Conservation (phyloP, 2,888 invertebrate species). For the Dolomedes plantarius region DNA sequence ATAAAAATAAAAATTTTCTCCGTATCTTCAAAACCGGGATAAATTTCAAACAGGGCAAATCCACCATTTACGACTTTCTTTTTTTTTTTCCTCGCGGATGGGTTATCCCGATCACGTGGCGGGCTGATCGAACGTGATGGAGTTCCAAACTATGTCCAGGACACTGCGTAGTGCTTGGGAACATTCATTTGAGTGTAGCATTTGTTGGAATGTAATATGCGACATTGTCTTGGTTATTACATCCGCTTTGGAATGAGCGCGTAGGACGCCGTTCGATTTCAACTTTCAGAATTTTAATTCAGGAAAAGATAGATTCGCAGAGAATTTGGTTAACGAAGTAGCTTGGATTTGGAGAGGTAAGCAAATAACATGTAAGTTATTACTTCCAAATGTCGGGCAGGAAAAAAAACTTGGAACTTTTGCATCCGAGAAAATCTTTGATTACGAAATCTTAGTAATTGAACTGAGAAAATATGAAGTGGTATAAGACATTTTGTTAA, state of each 20-base stretch:
- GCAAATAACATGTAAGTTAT: no score
- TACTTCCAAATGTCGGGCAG: no score
- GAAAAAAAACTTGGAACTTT: no score
- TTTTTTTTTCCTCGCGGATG: background rate
- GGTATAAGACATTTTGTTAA: no score
- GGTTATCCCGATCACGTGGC: slow-evolving; percentile 55
- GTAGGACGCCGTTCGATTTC: background rate
- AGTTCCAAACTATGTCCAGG: slow-evolving; percentile 1
- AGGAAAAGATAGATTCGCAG: no score
- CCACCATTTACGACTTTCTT: slow-evolving; percentile 50
- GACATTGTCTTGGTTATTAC: background rate
- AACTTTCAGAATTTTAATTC: background rate
- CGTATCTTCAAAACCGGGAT: background rate
- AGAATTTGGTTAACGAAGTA: no score
- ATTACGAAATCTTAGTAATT: no score
- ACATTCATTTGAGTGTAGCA: background rate
- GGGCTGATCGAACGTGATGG: slow-evolving; percentile 30
- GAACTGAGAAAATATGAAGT: no score
- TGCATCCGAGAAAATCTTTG: no score
- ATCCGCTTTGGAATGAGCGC: background rate
- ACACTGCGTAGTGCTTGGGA: background rate
- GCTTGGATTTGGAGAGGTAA: no score
- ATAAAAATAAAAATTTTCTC: background rate
- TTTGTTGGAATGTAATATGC: slow-evolving; percentile 7
- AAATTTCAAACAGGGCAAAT: slow-evolving; percentile 31